phyloP scores from a whole-genome alignment of 2,797 vertebrate species.

The Ciconia nigra region DNA sequence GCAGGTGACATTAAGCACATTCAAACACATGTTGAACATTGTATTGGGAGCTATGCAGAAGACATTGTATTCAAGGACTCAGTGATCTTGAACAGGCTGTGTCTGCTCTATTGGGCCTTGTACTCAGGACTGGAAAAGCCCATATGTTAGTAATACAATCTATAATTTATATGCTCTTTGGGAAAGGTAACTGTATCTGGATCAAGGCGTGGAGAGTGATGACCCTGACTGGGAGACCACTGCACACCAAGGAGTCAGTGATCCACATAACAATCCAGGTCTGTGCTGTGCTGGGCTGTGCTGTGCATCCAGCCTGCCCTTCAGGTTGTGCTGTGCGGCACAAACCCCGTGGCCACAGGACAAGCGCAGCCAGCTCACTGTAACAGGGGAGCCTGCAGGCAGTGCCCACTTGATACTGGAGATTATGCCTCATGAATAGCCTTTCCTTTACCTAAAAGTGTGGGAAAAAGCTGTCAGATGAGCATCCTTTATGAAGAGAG shows the following conservation, averaged over 20 bases:
- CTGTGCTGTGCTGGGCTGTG: neutral
- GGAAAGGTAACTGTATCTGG: neutral
- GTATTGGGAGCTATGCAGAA: neutral
- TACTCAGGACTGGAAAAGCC: neutral
- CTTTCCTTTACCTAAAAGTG: neutral
- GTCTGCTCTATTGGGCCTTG: neutral
- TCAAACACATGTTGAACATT: neutral
- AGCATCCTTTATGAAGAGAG: neutral
- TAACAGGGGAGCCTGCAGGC: neutral
- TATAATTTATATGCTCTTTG: neutral
- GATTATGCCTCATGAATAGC: neutral
- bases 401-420: rapidly evolving
- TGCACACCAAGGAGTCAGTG: neutral
- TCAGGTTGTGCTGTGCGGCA: neutral
- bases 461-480: neutral
- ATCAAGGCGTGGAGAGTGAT: neutral
- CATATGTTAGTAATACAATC: neutral
- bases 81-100: neutral
- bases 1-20: neutral
- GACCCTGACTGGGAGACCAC: neutral
- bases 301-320: neutral
- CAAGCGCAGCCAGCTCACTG: neutral
- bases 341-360: rapidly evolving
- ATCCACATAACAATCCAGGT: neutral
- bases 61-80: neutral